Percentiles rank a stretch among this genome's conserved stretches.
Conservation (phyloP, 2,797 vertebrate species). For the Tokudaia muenninki region DNA sequence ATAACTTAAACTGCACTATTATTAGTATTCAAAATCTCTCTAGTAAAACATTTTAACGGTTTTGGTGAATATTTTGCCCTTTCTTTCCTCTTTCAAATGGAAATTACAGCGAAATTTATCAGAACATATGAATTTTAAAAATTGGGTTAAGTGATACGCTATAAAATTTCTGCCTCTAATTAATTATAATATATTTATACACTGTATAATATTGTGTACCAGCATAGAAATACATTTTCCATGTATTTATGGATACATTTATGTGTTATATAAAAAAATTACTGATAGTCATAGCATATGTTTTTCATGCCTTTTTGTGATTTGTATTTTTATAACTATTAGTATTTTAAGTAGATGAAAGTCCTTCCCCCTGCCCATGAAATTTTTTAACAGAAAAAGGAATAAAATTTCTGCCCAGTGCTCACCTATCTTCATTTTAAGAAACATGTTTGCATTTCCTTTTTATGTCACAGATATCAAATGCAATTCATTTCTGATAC, state of each 20-base stretch:
- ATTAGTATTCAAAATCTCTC: conserved; percentile 32
- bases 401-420: conserved; percentile 28
- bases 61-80: conserved; percentile 32
- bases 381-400: conserved; percentile 45
- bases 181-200: conserved; percentile 5
- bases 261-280: conserved; percentile 50
- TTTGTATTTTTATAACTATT: conserved; percentile 61
- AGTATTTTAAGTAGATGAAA: conserved; percentile 50
- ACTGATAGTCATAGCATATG: background rate
- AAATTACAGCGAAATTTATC: conserved; percentile 48
- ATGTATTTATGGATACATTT: background rate
- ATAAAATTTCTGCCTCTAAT: conserved; percentile 49
- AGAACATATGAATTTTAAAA: conserved; percentile 28
- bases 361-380: background rate
- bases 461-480: conserved; percentile 29
- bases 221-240: background rate
- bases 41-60: conserved; percentile 12
- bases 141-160: conserved; percentile 21
- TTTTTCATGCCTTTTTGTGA: background rate
- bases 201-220: conserved; percentile 48
- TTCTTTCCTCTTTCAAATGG: conserved; percentile 31
- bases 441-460: conserved; percentile 45
- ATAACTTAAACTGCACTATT: conserved; percentile 7
- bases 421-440: conserved; percentile 52
- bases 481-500: conserved; percentile 61